Base-by-base conservation (phyloP, 2,113 vertebrate species). In the Mohoua ochrocephala region DNA sequence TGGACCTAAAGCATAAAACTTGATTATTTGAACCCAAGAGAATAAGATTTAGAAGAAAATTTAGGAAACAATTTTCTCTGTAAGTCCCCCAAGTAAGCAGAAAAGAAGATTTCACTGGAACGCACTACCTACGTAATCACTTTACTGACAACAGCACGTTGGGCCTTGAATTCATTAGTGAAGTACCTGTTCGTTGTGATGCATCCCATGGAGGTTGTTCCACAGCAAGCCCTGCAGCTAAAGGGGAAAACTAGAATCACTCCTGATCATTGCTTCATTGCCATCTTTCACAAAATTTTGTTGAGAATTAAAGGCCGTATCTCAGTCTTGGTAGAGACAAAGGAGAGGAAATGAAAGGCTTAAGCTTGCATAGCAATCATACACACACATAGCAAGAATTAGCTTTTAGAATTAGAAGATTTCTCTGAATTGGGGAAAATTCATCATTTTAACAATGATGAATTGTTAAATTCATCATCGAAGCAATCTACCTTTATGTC, bases 51-150 rank as follows among this genome's bases (percentile, higher is more conserved):
- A 82, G 37, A 84, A 73, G 50, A 60, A 70, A 26, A 70, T 53
- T 45, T 45, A 63, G 33, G 63, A 49, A 82, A 49, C 5, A 23
- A 45, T 61, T 91, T 87, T 16, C 14, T n/a, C 41, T 35, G 2
- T 45, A 75, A 70, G 18, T 57, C 7, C 13, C 3, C 6, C 6
- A 45, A 28, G 20, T 24, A 49, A 82, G 23, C 41, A 87, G n/a
- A 64, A 85, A 61, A 64, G 59, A 28, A 56, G 7, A 37, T 28
- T 64, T 81, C 45, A 73, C 41, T 69, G 75, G n/a, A 75, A 76
- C 0, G 0, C 13, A 35, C 11, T 42, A 73, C 19, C 24, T 65
- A 30, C 19, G 7, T 52, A 61, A 57, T 81, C 50, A 67, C 31
- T 13, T 91, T 78, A 49, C 15, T 78, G 47, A 68, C 37, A 78